Conservation (phyloP, 2,797 vertebrate species). For the Steatocranus sp. region DNA sequence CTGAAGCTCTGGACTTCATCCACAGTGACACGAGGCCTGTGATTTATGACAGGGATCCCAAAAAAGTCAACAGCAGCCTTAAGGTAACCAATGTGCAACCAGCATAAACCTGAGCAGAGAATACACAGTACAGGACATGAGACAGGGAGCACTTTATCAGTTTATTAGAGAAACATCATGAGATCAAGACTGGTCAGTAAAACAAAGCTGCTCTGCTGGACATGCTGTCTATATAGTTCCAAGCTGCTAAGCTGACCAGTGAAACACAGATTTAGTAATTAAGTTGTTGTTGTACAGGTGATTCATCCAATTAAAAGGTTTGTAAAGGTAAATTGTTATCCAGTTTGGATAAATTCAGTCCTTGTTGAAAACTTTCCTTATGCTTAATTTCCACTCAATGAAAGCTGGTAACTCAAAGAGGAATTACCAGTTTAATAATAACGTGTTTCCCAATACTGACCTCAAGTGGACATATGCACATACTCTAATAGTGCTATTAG, state of each 20-base stretch:
- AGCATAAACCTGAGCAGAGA: background rate
- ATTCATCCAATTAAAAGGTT: background rate
- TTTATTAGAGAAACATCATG: background rate
- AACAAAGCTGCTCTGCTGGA: background rate
- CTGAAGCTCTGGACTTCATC: slow-evolving; percentile 13
- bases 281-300: background rate
- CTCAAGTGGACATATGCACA: slow-evolving; percentile 28
- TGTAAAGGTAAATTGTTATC: background rate
- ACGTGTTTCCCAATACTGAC: slow-evolving; percentile 21
- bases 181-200: background rate
- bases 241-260: background rate
- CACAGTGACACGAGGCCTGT: background rate
- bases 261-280: background rate
- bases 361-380: background rate
- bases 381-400: background rate
- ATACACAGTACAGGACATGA: background rate
- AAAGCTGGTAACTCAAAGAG: background rate
- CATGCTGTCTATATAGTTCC: background rate
- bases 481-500: background rate
- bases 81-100: slow-evolving; percentile 41
- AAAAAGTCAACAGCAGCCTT: slow-evolving; percentile 45
- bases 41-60: slow-evolving; percentile 51
- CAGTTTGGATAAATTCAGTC: background rate
- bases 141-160: background rate
- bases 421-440: background rate